phyloP scores from a whole-genome alignment of 2,113 vertebrate genomes.

The Hippocampus abdominalis region DNA sequence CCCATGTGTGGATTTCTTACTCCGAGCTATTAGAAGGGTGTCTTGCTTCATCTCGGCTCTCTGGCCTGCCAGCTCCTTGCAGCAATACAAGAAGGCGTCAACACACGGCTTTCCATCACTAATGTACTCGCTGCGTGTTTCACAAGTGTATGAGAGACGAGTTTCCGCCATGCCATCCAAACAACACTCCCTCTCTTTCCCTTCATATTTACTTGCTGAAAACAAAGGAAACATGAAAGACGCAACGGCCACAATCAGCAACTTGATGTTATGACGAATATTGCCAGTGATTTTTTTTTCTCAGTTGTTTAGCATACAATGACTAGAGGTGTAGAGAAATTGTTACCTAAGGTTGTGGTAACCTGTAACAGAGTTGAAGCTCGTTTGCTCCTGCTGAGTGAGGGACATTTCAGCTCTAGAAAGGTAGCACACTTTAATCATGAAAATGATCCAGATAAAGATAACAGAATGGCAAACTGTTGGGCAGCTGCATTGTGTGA shows the following conservation, averaged over 20 bases:
- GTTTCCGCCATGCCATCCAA: slow-evolving; percentile 76
- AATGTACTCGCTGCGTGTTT: slow-evolving; percentile 69
- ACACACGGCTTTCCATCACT: slow-evolving; percentile 58
- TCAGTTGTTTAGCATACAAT: background rate
- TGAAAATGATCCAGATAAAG: background rate
- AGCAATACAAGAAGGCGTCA: slow-evolving; percentile 80
- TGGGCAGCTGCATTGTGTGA: background rate
- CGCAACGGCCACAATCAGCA: background rate
- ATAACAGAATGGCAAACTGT: background rate
- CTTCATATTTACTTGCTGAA: slow-evolving; percentile 66
- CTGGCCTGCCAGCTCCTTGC: slow-evolving; percentile 44
- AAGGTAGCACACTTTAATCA: slow-evolving; percentile 2
- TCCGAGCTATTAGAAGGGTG: slow-evolving; percentile 46
- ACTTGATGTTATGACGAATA: background rate
- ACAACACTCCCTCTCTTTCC: slow-evolving; percentile 69
- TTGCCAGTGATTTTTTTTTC: background rate
- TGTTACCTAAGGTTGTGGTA: slow-evolving; percentile 53
- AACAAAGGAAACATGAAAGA: background rate
- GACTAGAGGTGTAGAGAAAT: background rate
- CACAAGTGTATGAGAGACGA: slow-evolving; percentile 70
- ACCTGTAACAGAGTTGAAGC: slow-evolving; percentile 45
- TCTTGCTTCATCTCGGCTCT: slow-evolving; percentile 23
- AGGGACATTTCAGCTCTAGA: slow-evolving; percentile 63
- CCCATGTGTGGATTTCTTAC: slow-evolving; percentile 44
- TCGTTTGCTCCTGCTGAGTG: slow-evolving; percentile 30